Evolutionary conservation across 2,113 vertebrate species (phyloP).

Genomic region (Phylloscopus whistleri): DNA sequence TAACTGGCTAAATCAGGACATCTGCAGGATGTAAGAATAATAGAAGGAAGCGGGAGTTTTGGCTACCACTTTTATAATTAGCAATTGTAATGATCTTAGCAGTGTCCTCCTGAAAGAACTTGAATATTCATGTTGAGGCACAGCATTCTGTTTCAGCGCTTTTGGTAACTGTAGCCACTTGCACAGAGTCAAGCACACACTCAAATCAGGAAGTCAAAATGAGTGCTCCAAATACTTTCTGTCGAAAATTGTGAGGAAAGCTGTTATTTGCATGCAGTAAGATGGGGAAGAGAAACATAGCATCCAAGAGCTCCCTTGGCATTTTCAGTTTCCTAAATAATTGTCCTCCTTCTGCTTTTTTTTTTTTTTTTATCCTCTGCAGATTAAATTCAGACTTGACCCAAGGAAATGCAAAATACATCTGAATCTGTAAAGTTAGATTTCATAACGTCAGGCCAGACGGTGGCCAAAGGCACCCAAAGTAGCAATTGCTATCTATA

Average conservation of each 20-base stretch:
- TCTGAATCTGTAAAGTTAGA: not conserved
- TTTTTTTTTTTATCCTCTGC: not conserved
- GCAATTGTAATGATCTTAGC: slow-evolving; percentile 62
- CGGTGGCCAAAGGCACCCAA: not conserved
- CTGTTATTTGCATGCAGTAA: slow-evolving; percentile 55
- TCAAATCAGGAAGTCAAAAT: slow-evolving; percentile 44
- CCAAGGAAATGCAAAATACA: not conserved
- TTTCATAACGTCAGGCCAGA: not conserved
- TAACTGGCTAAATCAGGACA: slow-evolving; percentile 67
- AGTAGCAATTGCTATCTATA: not conserved
- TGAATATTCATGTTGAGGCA: slow-evolving; percentile 38
- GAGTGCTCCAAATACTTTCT: slow-evolving; percentile 35
- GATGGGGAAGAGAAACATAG: not conserved
- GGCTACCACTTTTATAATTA: slow-evolving; percentile 72
- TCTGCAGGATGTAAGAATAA: slow-evolving; percentile 78
- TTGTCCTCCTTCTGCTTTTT: not conserved
- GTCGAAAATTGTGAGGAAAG: slow-evolving; percentile 33
- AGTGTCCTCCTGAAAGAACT: slow-evolving; percentile 43
- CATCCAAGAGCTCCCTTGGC: not conserved
- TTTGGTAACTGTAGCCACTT: slow-evolving; percentile 45
- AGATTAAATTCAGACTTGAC: not conserved
- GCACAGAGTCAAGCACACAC: slow-evolving; percentile 28
- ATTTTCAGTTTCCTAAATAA: slow-evolving; percentile 31
- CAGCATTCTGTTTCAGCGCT: slow-evolving; percentile 2
- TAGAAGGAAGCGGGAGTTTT: slow-evolving; percentile 69